Evolutionary conservation across 2,797 vertebrate species (phyloP).

Genomic region (Florisuga fusca): DNA sequence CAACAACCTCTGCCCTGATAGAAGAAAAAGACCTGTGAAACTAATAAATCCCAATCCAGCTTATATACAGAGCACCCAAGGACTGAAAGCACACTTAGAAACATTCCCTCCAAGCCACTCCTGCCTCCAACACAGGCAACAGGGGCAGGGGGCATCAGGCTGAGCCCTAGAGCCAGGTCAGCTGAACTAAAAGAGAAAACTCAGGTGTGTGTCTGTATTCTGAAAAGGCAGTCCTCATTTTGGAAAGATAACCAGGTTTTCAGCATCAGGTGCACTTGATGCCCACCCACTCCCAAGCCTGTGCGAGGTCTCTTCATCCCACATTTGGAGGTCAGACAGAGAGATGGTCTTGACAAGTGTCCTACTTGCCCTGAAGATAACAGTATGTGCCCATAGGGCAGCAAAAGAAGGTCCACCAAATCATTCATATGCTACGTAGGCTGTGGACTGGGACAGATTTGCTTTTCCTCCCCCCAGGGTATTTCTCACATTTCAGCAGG

Average conservation of each 20-base stretch:
- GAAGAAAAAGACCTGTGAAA: not conserved
- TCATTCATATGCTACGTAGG: accelerated
- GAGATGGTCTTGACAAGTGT: not conserved
- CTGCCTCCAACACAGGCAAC: not conserved
- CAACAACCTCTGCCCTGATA: not conserved
- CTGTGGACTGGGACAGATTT: not conserved
- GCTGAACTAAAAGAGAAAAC: not conserved
- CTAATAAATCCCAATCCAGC: not conserved
- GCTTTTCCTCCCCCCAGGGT: accelerated
- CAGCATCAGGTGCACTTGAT: not conserved
- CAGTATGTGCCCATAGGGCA: accelerated
- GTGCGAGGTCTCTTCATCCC: not conserved
- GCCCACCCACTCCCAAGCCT: not conserved
- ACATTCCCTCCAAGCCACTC: not conserved
- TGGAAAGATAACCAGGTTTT: not conserved
- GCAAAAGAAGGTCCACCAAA: not conserved
- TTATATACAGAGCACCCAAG: not conserved
- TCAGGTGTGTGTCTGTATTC: accelerated
- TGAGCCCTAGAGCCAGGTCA: not conserved
- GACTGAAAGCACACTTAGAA: not conserved
- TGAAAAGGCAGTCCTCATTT: not conserved
- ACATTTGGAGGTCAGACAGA: accelerated
- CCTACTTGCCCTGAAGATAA: not conserved
- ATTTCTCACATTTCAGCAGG: not conserved
- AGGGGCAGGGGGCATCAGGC: too few species aligned